Percentiles rank a stretch among this genome's conserved stretches.
Evolutionary conservation across 1,140 invertebrate species (phyloP).

Genomic region (Bombus pascuorum): DNA sequence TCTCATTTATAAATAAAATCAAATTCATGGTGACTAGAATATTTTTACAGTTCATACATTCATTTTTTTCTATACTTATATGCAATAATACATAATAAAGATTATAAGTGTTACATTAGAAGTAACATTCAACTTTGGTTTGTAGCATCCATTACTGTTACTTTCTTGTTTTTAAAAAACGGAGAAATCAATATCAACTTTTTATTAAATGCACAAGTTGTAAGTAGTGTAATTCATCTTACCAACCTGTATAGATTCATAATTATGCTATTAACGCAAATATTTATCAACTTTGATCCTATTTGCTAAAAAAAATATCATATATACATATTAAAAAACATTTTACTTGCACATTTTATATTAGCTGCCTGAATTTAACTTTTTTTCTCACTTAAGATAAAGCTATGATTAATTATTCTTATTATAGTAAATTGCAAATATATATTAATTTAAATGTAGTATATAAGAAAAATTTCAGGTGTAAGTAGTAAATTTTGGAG

Average conservation of each 20-base stretch:
- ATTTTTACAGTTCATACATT: constrained; percentile 77
- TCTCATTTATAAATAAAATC: constrained; percentile 68
- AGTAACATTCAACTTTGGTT: constrained; percentile 77
- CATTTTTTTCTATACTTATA: constrained; percentile 69
- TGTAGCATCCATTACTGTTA: constrained; percentile 71
- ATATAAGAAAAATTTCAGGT: constrained; percentile 25
- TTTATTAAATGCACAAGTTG: constrained; percentile 63
- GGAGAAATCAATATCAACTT: constrained; percentile 47
- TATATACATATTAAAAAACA: constrained; percentile 17
- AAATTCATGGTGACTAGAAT: constrained; percentile 79
- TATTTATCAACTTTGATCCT: background rate
- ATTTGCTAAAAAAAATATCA: constrained; percentile 4
- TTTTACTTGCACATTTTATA: background rate
- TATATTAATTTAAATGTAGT: constrained; percentile 3
- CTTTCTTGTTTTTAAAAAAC: constrained; percentile 52
- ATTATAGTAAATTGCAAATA: constrained; percentile 8
- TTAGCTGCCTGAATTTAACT: constrained; percentile 13
- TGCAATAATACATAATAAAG: constrained; percentile 67
- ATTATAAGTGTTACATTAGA: constrained; percentile 68
- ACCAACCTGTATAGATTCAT: constrained; percentile 42
- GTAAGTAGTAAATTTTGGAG: constrained; percentile 24
- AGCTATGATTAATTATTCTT: constrained; percentile 8
- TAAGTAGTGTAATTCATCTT: constrained; percentile 72
- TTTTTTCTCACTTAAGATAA: constrained; percentile 14
- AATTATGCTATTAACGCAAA: constrained; percentile 24